Conservation (phyloP, 2,113 vertebrate genomes). For the Sinosuthora webbiana region DNA sequence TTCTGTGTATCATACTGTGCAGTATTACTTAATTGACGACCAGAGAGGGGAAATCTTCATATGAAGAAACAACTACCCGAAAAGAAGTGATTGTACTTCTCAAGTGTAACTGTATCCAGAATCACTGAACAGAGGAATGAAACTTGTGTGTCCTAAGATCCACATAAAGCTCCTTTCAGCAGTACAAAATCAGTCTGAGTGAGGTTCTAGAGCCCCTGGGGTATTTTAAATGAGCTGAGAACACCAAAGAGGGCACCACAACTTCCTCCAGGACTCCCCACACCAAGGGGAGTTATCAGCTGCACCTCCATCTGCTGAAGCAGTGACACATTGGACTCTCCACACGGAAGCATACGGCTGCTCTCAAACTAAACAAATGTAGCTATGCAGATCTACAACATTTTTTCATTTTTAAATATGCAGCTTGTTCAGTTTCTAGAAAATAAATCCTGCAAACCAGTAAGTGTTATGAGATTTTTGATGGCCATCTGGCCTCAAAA, state of each 20-base stretch:
- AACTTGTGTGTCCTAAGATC: not conserved
- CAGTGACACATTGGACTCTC: not conserved
- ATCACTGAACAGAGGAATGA: not conserved
- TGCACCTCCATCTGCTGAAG: not conserved
- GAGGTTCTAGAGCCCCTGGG: not conserved
- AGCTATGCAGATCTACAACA: not conserved
- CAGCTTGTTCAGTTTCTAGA: not conserved
- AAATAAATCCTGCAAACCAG: not conserved
- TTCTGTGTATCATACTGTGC: not conserved
- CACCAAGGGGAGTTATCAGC: fast-evolving
- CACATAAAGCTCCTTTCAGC: not conserved
- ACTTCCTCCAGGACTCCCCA: not conserved
- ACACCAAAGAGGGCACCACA: not conserved
- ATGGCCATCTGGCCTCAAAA: not conserved
- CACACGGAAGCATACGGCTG: fast-evolving
- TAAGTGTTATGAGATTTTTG: not conserved
- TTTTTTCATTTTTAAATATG: not conserved
- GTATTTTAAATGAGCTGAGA: not conserved
- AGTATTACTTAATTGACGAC: not conserved
- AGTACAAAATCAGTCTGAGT: not conserved
- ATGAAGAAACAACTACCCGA: not conserved
- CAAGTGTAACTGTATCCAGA: not conserved
- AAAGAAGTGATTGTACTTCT: not conserved
- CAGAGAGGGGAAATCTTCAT: not conserved
- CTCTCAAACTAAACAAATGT: not conserved